A percentile compares a stretch with the other conserved stretches of the same genome.
Evolutionary conservation across 2,888 invertebrate species (phyloP).

Genomic region (Theodoxus fluviatilis): DNA sequence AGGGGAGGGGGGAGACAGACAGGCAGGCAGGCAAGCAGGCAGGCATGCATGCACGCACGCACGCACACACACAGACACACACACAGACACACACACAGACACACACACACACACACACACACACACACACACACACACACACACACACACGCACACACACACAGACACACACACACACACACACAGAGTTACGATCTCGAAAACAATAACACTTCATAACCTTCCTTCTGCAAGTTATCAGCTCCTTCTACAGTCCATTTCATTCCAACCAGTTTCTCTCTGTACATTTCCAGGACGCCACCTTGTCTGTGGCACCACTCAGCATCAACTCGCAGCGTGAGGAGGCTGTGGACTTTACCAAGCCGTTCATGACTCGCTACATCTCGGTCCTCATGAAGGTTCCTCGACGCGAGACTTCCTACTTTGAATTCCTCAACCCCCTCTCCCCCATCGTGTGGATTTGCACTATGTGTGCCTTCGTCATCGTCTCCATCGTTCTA

Average conservation of each 20-base stretch:
- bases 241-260: not conserved
- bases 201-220: not conserved
- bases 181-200: not conserved
- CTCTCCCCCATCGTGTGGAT: conserved; percentile 59
- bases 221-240: not conserved
- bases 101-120: conserved; percentile 21
- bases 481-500: conserved; percentile 57
- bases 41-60: not conserved
- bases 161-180: conserved; percentile 22
- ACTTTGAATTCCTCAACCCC: conserved; percentile 63
- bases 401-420: conserved; percentile 50
- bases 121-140: conserved; percentile 21
- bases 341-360: conserved; percentile 62
- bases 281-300: conserved; percentile 55
- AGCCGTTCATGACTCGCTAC: conserved; percentile 62
- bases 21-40: not conserved
- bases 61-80: conserved; percentile 9
- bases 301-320: conserved; percentile 61
- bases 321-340: conserved; percentile 60
- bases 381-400: conserved; percentile 60
- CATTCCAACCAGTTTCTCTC: not conserved
- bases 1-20: not conserved
- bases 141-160: conserved; percentile 24
- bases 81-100: conserved; percentile 1
- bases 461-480: conserved; percentile 55